Percentiles rank a stretch among this genome's conserved stretches.
Evolutionary conservation across 2,888 invertebrate species (phyloP).

Genomic region (Acleris laterana): DNA sequence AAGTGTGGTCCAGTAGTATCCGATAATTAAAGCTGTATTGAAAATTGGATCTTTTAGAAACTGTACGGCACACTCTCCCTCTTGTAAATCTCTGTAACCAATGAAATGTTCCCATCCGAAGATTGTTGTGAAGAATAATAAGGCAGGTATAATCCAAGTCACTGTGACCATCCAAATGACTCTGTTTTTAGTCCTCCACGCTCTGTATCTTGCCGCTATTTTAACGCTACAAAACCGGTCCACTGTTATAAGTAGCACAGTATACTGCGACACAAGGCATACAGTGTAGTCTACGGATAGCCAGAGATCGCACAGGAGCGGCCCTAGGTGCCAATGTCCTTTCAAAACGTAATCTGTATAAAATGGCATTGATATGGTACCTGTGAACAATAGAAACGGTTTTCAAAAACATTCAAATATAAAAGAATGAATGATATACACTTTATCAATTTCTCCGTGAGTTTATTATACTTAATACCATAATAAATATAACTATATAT

Average conservation of each 20-base stretch:
- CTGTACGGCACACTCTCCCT: slow-evolving; percentile 97
- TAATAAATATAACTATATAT: too few relatives aligned
- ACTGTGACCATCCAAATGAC: slow-evolving; percentile 98
- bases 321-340: slow-evolving; percentile 98
- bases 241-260: slow-evolving; percentile 98
- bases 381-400: slow-evolving; percentile 79
- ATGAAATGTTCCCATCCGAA: slow-evolving; percentile 99
- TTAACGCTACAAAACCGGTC: slow-evolving; percentile 99
- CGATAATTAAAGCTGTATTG: slow-evolving; percentile 97
- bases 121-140: slow-evolving; percentile 98
- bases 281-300: slow-evolving; percentile 99
- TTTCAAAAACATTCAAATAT: background rate
- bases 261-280: slow-evolving; percentile 99
- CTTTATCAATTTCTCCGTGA: too few relatives aligned
- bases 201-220: slow-evolving; percentile 97
- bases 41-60: slow-evolving; percentile 98
- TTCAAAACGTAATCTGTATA: slow-evolving; percentile 98
- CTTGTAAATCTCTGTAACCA: slow-evolving; percentile 93
- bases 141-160: slow-evolving; percentile 98
- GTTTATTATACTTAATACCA: too few relatives aligned
- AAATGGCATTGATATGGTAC: slow-evolving; percentile 99
- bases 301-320: slow-evolving; percentile 98
- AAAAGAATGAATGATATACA: background rate
- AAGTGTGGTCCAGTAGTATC: slow-evolving; percentile 98
- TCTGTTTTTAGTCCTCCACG: slow-evolving; percentile 97